Percentiles rank a stretch among this genome's conserved stretches.
These are phyloP conservation scores for Falco cherrug DNA, from an alignment of 2,797 vertebrate genomes.

Conservation along the genomic window DNA sequence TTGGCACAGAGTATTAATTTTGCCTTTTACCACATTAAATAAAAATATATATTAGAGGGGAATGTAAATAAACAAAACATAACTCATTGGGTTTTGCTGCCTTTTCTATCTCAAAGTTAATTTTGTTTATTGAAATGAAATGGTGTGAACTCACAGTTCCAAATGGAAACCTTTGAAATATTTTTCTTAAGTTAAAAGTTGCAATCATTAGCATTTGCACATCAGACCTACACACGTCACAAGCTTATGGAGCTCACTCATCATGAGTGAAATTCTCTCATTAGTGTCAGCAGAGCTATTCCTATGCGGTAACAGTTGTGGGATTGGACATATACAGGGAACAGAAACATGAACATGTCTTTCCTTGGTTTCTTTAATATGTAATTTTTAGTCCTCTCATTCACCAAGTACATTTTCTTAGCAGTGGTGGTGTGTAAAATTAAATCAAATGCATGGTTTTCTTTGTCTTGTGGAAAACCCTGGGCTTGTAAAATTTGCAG, in stretches of 20 bases:
- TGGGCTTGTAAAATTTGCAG: neutral
- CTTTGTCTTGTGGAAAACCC: neutral
- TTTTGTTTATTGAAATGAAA: conserved; percentile 39
- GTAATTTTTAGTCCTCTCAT: neutral
- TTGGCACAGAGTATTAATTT: conserved; percentile 3
- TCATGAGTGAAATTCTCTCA: neutral
- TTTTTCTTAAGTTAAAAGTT: neutral
- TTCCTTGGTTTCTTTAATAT: neutral
- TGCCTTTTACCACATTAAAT: conserved; percentile 29
- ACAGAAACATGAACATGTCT: neutral
- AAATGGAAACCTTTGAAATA: neutral
- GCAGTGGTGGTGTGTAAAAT: neutral
- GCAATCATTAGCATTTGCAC: neutral
- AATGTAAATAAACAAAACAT: conserved; percentile 25
- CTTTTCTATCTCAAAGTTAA: neutral
- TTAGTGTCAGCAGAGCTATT: neutral
- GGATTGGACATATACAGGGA: neutral
- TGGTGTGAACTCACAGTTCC: neutral
- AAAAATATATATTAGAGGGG: neutral
- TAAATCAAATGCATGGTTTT: neutral
- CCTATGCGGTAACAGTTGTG: neutral
- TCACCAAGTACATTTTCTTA: neutral
- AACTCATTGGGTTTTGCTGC: neutral
- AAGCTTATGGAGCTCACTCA: neutral
- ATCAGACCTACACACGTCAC: neutral